Evolutionary conservation across 2,888 invertebrate species (phyloP), one percentile per base, ranked within the genome.

Genomic region (Xestobium rufovillosum): DNA sequence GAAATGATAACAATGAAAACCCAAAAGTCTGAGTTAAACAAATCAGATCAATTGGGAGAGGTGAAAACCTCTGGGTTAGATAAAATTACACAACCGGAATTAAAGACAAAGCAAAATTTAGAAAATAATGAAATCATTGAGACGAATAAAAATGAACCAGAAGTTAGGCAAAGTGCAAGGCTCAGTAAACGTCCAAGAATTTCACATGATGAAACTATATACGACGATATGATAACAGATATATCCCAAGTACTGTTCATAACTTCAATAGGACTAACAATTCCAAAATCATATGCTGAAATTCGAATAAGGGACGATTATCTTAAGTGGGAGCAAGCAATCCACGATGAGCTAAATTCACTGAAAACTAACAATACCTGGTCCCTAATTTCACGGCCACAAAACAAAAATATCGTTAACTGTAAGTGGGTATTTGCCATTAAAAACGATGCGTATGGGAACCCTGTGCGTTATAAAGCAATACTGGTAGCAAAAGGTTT

Each of bases 31-130:
- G 23, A 19, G n/a, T 19, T 19, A 19, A 19, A 19, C n/a, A 19
- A 19, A 52, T 47, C 51, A 49, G 45, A 43, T 48, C 6, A 19
- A 19, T 19, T 19, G 23, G 23, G 23, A n/a, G n/a, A 19, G n/a
- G 6, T 19, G 6, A 8, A 19, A n/a, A 19, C n/a, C n/a, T n/a
- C n/a, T n/a, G n/a, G n/a, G n/a, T n/a, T n/a, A n/a, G n/a, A n/a
- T n/a, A n/a, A n/a, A n/a, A n/a, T n/a, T n/a, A n/a, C n/a, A n/a
- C n/a, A n/a, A n/a, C n/a, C n/a, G n/a, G n/a, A n/a, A n/a, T n/a
- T n/a, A n/a, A n/a, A n/a, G n/a, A n/a, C n/a, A n/a, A n/a, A n/a
- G n/a, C n/a, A n/a, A n/a, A n/a, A n/a, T n/a, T n/a, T n/a, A n/a
- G n/a, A n/a, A n/a, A n/a, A n/a, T n/a, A n/a, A n/a, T n/a, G n/a